Evolutionary conservation across 1,140 invertebrate species (phyloP), one percentile per base, ranked within the genome.

Genomic region (Teleogryllus occipitalis): DNA sequence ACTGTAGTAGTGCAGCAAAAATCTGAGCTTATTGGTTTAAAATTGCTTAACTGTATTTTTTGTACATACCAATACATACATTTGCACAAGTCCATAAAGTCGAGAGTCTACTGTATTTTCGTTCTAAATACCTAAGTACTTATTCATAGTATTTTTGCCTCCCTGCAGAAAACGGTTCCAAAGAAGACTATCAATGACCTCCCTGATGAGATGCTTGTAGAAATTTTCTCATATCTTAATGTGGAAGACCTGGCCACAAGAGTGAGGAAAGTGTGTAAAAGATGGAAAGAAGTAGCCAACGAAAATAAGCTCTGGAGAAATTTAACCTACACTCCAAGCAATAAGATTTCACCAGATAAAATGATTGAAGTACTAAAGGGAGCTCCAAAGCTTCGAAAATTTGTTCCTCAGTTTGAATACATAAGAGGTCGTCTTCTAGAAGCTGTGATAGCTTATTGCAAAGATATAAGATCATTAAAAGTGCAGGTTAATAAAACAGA

Each of bases 191-290:
- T 77, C 18, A 48, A 77, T 77, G 47, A 77, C 22, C 48, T 77
- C 47, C 76, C 76, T 22, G 48, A 77, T 77, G 76, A 77, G n/a
- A 14, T 77, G 48, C 47, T 77, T 48, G n/a, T 48, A 21, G 48
- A 77, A 21, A 49, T 77, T n/a, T 77, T 77, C 47, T 7, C 76
- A 48, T 77, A 77, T n/a, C 47, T 77, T 39, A n/a, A 3, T 47
- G 48, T 77, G 47, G 76, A 49, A 49, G 76, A 77, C 7, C 48
- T 77, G 47, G 47, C 47, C 8, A 18, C 48, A 14, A 47, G 8
- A 8, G 21, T 27, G 18, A 47, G 48, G 10, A 3, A 77, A 47
- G 76, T 77, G 21, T 5, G 76, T 47, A 18, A 47, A 12, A 39
- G 76, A 10, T 77, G 76, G 76, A 48, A 21, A 12, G 39, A 77